Conservation (phyloP, 2,797 vertebrate species). For the Lerista edwardsae region DNA sequence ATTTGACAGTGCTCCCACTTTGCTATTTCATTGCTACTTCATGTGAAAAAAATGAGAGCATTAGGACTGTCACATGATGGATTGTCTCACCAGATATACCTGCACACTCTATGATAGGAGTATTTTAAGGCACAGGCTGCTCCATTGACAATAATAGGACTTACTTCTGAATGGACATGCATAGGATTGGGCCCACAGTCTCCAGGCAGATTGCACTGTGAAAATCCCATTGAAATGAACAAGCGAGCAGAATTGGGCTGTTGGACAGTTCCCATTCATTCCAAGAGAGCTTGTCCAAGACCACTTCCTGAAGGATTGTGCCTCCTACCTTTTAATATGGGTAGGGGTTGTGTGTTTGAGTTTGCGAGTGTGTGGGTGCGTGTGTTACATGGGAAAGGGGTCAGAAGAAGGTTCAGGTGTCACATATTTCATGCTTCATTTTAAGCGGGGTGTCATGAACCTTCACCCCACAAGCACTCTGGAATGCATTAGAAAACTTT, state of each 20-base stretch:
- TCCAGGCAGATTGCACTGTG: too few relatives aligned
- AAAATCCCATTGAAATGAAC: not conserved
- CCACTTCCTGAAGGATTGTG: not conserved
- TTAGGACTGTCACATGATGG: not conserved
- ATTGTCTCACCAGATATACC: not conserved
- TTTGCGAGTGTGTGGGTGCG: too few relatives aligned
- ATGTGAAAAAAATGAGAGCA: not conserved
- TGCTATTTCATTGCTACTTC: not conserved
- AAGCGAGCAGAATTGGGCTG: too few relatives aligned
- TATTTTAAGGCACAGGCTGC: not conserved
- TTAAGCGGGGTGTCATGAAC: conserved; percentile 70
- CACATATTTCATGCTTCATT: conserved; percentile 63
- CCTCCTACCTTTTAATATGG: not conserved
- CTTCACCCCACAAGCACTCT: conserved; percentile 65
- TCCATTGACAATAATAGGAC: too few relatives aligned
- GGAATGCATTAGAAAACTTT: conserved; percentile 73
- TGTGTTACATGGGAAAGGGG: not conserved
- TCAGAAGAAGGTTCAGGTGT: conserved; percentile 33
- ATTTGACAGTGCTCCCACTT: not conserved
- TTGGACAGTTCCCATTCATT: not conserved
- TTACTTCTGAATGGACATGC: too few relatives aligned
- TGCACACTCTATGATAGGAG: too few relatives aligned
- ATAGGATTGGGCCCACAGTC: too few relatives aligned
- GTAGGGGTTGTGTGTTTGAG: too few relatives aligned
- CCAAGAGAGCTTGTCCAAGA: not conserved